Evolutionary conservation across 2,797 vertebrate species (phyloP).

Genomic region (Siniperca scherzeri): DNA sequence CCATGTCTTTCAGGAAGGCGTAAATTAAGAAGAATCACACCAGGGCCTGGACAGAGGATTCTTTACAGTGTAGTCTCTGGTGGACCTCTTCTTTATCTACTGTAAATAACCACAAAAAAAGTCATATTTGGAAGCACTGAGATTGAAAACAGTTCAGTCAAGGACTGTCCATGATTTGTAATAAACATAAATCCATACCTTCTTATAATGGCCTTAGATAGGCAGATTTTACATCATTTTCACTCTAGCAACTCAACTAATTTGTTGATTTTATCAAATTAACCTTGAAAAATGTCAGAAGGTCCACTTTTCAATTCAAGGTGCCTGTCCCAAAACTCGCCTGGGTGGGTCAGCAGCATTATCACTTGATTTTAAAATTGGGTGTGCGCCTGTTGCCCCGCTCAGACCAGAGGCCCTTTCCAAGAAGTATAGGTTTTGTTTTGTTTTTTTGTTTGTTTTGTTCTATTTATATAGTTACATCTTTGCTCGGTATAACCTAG

Average conservation of each 20-base stretch:
- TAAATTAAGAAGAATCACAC: constrained; percentile 33
- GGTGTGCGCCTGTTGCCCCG: neutral
- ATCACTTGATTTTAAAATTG: neutral
- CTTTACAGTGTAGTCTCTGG: constrained; percentile 40
- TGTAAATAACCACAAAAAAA: constrained; percentile 22
- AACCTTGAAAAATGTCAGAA: neutral
- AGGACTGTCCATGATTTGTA: neutral
- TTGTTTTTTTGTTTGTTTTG: neutral
- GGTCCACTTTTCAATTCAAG: neutral
- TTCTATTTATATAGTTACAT: neutral
- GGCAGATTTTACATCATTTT: neutral
- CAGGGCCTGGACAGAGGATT: neutral
- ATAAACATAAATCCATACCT: constrained; percentile 10
- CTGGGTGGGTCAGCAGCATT: neutral
- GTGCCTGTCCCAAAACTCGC: neutral
- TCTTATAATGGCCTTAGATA: neutral
- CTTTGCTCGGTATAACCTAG: neutral
- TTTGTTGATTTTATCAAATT: neutral
- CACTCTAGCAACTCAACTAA: neutral
- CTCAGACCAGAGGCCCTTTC: neutral
- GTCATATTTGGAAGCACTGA: neutral
- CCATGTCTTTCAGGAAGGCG: constrained; percentile 36
- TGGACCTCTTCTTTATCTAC: constrained; percentile 53
- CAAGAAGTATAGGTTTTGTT: neutral
- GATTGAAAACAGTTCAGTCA: neutral